Evolutionary conservation across 2,797 vertebrate genomes (phyloP).

Genomic region (Aulostomus chinensis): DNA sequence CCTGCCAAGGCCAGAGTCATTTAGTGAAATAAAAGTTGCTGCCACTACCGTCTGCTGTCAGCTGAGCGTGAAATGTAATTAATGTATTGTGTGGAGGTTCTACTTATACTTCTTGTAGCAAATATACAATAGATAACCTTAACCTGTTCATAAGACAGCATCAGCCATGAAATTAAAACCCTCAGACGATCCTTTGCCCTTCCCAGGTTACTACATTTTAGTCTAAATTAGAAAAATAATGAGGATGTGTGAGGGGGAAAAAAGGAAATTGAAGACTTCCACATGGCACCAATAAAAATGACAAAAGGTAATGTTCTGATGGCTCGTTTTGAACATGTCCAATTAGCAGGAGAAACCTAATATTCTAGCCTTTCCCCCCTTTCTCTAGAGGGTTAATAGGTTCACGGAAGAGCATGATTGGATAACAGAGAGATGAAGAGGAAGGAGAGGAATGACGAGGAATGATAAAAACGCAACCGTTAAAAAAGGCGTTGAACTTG

Average conservation of each 20-base stretch:
- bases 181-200: not conserved
- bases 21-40: constrained; percentile 2
- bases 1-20: not conserved
- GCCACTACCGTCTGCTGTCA: constrained; percentile 1
- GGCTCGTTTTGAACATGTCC: constrained; percentile 54
- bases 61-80: not conserved
- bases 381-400: constrained; percentile 48
- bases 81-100: no score
- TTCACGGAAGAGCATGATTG: constrained; percentile 45
- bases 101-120: no score
- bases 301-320: constrained; percentile 17
- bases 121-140: no score
- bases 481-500: constrained; percentile 7
- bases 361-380: constrained; percentile 37
- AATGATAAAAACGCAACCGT: constrained; percentile 4
- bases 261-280: constrained; percentile 33
- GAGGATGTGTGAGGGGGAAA: not conserved
- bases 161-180: not conserved
- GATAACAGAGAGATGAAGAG: constrained; percentile 30
- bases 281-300: constrained; percentile 33
- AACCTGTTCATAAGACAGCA: no score
- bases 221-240: constrained; percentile 20
- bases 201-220: constrained; percentile 5
- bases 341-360: constrained; percentile 62
- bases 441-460: constrained; percentile 7